These are phyloP conservation scores for Bombus turneri DNA, from an alignment of 1,140 invertebrate genomes.

Conservation along the genomic window DNA sequence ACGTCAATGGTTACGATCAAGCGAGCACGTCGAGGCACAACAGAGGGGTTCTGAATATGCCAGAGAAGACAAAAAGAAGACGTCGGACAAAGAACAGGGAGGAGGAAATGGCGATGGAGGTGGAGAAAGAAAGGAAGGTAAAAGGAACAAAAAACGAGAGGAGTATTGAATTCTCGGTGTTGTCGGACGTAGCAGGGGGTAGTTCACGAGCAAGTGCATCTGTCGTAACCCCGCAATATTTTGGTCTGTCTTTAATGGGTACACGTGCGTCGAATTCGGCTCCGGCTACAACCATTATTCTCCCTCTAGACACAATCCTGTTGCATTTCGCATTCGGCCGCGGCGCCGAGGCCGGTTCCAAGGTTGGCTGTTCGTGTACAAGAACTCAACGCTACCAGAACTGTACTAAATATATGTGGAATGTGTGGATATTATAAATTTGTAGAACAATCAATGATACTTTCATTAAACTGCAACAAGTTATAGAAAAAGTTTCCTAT, in stretches of 20 bases:
- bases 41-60: conserved; percentile 12
- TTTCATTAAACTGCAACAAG: too few relatives aligned
- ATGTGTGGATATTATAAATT: background rate
- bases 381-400: background rate
- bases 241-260: conserved; percentile 35
- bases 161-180: conserved; percentile 22
- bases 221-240: conserved; percentile 34
- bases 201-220: conserved; percentile 23
- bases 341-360: conserved; percentile 6
- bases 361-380: too few relatives aligned
- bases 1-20: conserved; percentile 24
- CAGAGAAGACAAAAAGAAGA: conserved; percentile 11
- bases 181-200: conserved; percentile 5
- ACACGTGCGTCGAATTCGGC: conserved; percentile 43
- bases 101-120: background rate
- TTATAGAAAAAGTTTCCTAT: background rate
- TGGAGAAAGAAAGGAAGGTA: background rate
- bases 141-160: conserved; percentile 9
- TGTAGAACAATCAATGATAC: background rate
- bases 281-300: conserved; percentile 34
- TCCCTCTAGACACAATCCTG: conserved; percentile 60
- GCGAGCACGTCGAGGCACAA: conserved; percentile 7
- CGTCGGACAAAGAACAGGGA: background rate
- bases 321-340: conserved; percentile 62
- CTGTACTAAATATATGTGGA: background rate